A percentile compares a stretch with the other conserved stretches of the same genome.
phyloP scores from a whole-genome alignment of 2,888 invertebrate genomes.

The Pandemis heparana region DNA sequence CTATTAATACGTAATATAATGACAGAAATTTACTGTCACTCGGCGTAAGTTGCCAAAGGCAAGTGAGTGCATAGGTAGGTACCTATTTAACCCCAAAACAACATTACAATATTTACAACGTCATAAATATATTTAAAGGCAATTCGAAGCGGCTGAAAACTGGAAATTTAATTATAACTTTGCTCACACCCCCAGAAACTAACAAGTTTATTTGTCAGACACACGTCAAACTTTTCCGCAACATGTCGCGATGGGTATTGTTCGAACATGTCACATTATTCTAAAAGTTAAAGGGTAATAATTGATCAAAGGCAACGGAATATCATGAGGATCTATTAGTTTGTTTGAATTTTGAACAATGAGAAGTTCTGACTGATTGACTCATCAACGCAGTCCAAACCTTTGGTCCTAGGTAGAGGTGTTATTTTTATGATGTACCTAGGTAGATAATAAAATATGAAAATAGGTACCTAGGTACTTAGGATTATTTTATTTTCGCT shows the following conservation, averaged over 20 bases:
- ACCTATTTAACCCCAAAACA: not conserved
- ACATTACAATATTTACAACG: not conserved
- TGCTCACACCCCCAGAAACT: constrained; percentile 6
- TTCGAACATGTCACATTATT: constrained; percentile 19
- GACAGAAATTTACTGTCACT: no score
- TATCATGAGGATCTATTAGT: not conserved
- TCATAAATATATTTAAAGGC: constrained; percentile 3
- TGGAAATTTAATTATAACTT: constrained; percentile 22
- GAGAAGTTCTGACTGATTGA: no score
- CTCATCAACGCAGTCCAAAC: no score
- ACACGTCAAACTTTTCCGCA: constrained; percentile 16
- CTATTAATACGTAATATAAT: no score
- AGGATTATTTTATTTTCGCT: no score
- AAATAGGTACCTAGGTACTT: no score
- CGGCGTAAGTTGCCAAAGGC: no score
- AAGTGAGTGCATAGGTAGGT: not conserved
- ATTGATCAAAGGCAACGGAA: constrained; percentile 13
- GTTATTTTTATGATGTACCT: no score
- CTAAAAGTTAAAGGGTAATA: constrained; percentile 12
- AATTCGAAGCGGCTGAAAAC: constrained; percentile 7
- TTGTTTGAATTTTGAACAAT: not conserved
- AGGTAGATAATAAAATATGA: no score
- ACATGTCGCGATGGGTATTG: constrained; percentile 12
- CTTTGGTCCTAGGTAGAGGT: no score
- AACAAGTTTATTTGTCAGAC: not conserved